Base-by-base conservation (phyloP, 2,888 invertebrate genomes). In the Chelonus formosanus region DNA sequence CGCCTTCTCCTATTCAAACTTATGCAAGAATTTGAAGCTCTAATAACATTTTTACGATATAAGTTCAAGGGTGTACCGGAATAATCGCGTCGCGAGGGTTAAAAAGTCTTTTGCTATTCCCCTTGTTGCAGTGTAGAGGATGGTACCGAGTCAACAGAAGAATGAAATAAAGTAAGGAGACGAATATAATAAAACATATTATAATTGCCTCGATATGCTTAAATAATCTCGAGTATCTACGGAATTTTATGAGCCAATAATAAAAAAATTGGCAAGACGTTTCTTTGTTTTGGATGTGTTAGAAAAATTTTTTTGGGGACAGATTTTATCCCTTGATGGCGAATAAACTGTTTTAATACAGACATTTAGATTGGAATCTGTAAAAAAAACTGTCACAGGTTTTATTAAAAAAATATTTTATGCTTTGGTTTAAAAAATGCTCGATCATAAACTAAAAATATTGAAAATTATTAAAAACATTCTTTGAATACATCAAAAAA, bases 1-100 rank as follows among this genome's bases (percentile, higher is more conserved):
- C 77, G 78, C 69, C 74, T 71, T 70, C 70, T 74, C 44, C 20
- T 62, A 50, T 50, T 5, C 53, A 52, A 47, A 48, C 56, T 52
- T 43, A 55, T 57, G 8, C 31, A 5, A 53, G 20, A 54, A 58
- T 20, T 43, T 43, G 10, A 48, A 8, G 47, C 54, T 67, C 79
- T 83, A 82, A 83, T 83, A 83, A 81, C 81, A 71, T 78, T 83
- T 83, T 83, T 83, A 83, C 81, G 82, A 82, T 77, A 75, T 76
- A 82, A 83, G 78, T 83, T 82, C 74, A 77, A 78, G 80, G 79
- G 79, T 77, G 77, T 76, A 73, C 68, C 76, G 70, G 75, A 61
- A 65, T 69, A 71, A 74, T 74, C 75, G 74, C 75, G 73, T 67
- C 71, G 70, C 72, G 69, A 70, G 73, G 71, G 66, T 65, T 63